Base-by-base conservation (phyloP, 2,888 invertebrate species). In the Polyommatus iphigenia region DNA sequence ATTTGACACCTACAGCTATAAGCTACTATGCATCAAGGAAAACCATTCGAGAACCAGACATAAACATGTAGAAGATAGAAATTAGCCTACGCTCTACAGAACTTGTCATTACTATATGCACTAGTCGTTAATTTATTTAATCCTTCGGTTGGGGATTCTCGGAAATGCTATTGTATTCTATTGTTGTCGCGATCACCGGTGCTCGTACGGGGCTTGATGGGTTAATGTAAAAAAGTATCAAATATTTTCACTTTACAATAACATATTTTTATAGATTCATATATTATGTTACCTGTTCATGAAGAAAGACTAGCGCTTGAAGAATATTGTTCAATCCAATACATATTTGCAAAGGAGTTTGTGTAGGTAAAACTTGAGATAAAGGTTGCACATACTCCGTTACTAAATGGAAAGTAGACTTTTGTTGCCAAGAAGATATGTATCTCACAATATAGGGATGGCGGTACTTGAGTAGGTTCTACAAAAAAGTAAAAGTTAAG, bases 371-470 rank as follows among this genome's bases (percentile, higher is more conserved):
- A 1, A 96, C 94, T 83, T 96, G 95, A 46, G 95, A 94, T 18
- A 98, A 91, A 2, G 98, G 98, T 80, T 95, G 95, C 2, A 97
- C 97, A 89, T 96, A 96, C 89, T 98, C 98, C 0, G 98, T 97
- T 2, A 97, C 97, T 80, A 98, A 94, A 88, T 96, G 96, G 83
- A 96, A 95, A 80, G 96, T 96, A 13, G 96, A 96, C 71, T 96
- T 95, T 83, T 97, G 96, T 79, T 96, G 95, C 96, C 98, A 97
- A 2, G 97, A 96, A 36, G 97, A 96, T 81, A 98, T 95, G 86
- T 97, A 98, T 85, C 96, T 96, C 15, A 98, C 90, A 83, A 98
- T 97, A 84, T 96, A 96, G 0, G 98, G 98, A 91, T 98, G 98
- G 0, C 98, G 96, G 89, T 97, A 96, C 78, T 97, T 95, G 94